These are phyloP conservation scores for Formica selysi DNA, from an alignment of 1,140 invertebrate species.

Conservation along the genomic window DNA sequence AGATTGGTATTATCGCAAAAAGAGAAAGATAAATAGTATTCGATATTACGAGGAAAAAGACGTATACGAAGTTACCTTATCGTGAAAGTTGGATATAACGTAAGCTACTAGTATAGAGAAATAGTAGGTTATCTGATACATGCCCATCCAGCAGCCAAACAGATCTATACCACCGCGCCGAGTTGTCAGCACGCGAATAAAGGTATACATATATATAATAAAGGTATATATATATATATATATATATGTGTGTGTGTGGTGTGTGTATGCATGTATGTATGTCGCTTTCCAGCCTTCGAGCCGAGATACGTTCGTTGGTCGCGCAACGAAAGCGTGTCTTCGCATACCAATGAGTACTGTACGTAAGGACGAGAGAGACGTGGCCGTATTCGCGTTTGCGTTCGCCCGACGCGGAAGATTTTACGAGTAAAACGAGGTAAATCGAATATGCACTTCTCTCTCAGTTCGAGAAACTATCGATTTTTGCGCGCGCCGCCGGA, in stretches of 20 bases:
- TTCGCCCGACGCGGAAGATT: slow-evolving; percentile 56
- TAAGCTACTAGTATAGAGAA: slow-evolving; percentile 59
- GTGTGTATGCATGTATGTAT: not conserved
- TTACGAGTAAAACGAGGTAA: slow-evolving; percentile 64
- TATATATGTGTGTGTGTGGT: not conserved
- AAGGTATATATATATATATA: too few relatives aligned
- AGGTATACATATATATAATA: too few relatives aligned
- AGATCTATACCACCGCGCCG: slow-evolving; percentile 58
- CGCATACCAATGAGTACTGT: slow-evolving; percentile 69
- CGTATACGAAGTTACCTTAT: slow-evolving; percentile 59
- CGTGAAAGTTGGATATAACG: slow-evolving; percentile 54
- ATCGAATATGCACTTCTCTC: slow-evolving; percentile 55
- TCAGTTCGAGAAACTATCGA: slow-evolving; percentile 67
- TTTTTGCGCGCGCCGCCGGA: slow-evolving; percentile 44
- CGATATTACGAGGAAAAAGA: slow-evolving; percentile 58
- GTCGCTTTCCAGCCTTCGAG: slow-evolving; percentile 58
- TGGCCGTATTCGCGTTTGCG: slow-evolving; percentile 57
- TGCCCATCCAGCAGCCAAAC: slow-evolving; percentile 69
- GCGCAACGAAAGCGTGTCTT: slow-evolving; percentile 61
- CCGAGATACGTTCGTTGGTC: slow-evolving; percentile 62
- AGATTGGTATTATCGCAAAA: slow-evolving; percentile 30
- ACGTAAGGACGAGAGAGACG: slow-evolving; percentile 42
- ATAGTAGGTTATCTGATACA: slow-evolving; percentile 71
- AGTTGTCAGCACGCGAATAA: slow-evolving; percentile 58
- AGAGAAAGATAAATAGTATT: slow-evolving; percentile 26